Conservation (phyloP, 2,797 vertebrate genomes). For the Pyrocephalus nanus region DNA sequence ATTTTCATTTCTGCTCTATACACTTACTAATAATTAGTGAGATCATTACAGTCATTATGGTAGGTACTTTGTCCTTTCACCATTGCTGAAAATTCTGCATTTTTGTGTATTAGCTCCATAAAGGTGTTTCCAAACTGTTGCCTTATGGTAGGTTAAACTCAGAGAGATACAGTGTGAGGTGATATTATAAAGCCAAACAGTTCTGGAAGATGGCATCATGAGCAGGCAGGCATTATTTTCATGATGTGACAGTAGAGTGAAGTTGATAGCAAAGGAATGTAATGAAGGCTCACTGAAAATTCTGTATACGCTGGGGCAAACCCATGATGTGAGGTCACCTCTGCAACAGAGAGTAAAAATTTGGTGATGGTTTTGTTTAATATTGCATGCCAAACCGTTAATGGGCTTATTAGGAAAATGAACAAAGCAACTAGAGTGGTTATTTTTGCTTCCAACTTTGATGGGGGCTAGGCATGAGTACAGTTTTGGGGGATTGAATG, state of each 20-base stretch:
- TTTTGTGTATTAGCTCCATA: background rate
- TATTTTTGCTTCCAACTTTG: background rate
- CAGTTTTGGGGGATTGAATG: background rate
- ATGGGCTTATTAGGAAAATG: background rate
- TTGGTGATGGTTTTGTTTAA: background rate
- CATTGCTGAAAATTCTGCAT: background rate
- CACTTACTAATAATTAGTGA: background rate
- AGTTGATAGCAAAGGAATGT: background rate
- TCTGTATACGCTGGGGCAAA: background rate
- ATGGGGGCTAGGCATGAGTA: background rate
- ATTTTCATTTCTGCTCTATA: background rate
- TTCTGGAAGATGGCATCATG: background rate
- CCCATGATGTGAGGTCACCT: background rate
- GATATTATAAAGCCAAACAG: background rate
- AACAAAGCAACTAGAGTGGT: background rate
- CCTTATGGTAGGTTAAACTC: background rate
- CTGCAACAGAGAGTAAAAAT: background rate
- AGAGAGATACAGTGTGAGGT: background rate
- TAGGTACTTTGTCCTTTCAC: background rate
- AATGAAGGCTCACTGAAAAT: background rate
- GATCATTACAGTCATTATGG: background rate
- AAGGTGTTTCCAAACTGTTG: background rate
- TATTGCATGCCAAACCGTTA: background rate
- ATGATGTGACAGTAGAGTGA: background rate
- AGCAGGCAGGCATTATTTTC: background rate